phyloP scores from a whole-genome alignment of 2,797 vertebrate species.

The Capromys pilorides region DNA sequence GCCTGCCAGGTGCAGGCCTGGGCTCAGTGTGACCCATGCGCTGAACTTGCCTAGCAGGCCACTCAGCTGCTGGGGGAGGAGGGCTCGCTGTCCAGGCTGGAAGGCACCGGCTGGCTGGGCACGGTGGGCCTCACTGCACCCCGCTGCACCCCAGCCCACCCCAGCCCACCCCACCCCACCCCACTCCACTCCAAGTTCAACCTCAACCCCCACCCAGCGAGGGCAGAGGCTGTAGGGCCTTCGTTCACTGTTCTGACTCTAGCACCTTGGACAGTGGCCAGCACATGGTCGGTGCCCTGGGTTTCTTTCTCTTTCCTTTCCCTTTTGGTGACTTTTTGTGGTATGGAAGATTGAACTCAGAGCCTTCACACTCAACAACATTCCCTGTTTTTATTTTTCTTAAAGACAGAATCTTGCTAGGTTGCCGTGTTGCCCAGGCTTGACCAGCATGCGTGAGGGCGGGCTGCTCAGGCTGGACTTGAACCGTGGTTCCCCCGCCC shows the following conservation, averaged over 20 bases:
- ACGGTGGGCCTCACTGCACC: rapidly evolving
- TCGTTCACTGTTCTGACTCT: neutral
- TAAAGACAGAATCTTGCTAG: neutral
- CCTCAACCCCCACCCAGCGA: neutral
- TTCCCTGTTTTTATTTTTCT: neutral
- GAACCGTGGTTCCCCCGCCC: too few relatives aligned
- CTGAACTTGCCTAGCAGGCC: neutral
- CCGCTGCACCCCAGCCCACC: too few relatives aligned
- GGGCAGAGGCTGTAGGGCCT: too few relatives aligned
- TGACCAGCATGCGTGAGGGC: neutral
- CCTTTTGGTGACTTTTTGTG: neutral
- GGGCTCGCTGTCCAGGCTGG: rapidly evolving
- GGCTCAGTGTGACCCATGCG: neutral
- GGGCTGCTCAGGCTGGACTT: neutral
- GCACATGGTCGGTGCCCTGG: neutral
- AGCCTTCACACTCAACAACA: neutral
- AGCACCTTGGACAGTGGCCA: neutral
- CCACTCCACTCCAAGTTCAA: neutral
- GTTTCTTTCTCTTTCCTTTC: too few relatives aligned
- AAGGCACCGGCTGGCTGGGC: neutral
- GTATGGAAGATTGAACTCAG: neutral
- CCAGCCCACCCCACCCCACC: too few relatives aligned
- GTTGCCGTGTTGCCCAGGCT: neutral
- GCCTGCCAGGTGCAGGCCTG: neutral
- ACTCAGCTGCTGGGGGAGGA: neutral